Evolutionary conservation across 1,140 invertebrate genomes (phyloP), one percentile per base, ranked within the genome.

Genomic region (Whitmania pigra): DNA sequence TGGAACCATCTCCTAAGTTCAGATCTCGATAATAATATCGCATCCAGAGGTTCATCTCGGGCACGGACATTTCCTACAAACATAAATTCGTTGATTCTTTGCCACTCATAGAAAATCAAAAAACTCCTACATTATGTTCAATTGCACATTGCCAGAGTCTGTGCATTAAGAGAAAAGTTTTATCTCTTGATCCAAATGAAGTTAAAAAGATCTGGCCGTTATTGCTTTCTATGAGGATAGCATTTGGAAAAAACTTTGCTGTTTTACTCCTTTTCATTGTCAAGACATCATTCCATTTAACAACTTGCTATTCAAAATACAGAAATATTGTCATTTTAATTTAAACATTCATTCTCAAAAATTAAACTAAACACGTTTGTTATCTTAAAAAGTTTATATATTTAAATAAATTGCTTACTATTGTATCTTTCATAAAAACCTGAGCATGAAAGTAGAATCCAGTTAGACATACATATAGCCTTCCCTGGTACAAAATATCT

Each of bases 231-330:
- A 63, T 22, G 29, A 63, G 57, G 29, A 63, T 63, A 15, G 57
- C 57, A 63, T 63, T 63, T 63, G 57, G 57, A 63, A 63, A 25
- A 22, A 63, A 63, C 18, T 63, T 63, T 4, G 57, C 57, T 31
- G 57, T 63, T 31, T 63, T 63, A 25, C 29, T 5, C 22, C 57
- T 63, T 63, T 63, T 63, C 29, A 63, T 63, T 63, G 2, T 63
- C 22, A 63, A 25, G 22, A 63, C 57, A 63, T 63, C 57, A 63
- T 25, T 63, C 57, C 57, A 63, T 17, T 63, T 63, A 11, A 63
- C 29, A 31, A 63, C 22, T 15, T 15, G 22, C 57, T 63, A 13
- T 63, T 25, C 11, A n/a, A 63, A 7, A 15, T 7, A n/a, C 9
- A 63, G 57, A 25, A 18, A 57, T n/a, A 57, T 57, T n/a, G 54